These are phyloP conservation scores for Drosophila sturtevanti DNA, from an alignment of 1,140 invertebrate species.

Conservation along the genomic window DNA sequence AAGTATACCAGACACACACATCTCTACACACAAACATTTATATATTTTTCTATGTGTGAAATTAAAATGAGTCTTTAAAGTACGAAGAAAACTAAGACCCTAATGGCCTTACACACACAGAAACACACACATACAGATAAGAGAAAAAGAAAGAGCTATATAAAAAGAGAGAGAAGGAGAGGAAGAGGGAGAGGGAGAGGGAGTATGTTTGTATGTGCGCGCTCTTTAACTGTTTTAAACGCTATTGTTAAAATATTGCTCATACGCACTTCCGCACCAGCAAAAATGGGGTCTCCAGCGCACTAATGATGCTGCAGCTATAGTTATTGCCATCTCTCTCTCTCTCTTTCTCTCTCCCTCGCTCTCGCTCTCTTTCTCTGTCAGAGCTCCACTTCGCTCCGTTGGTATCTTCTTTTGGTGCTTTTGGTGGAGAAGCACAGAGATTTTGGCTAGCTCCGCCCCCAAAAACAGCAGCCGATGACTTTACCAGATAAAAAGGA, in stretches of 20 bases:
- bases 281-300: conserved; percentile 69
- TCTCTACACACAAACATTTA: background rate
- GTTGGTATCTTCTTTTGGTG: background rate
- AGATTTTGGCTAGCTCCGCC: conserved; percentile 48
- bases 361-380: no score
- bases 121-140: conserved; percentile 43
- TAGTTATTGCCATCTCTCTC: conserved; percentile 8
- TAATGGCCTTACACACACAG: conserved; percentile 63
- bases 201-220: conserved; percentile 33
- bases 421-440: background rate
- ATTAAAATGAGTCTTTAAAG: conserved; percentile 76
- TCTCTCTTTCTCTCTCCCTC: background rate
- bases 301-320: conserved; percentile 71
- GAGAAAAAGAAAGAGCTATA: background rate
- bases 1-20: background rate
- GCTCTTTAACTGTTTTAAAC: conserved; percentile 81
- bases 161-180: background rate
- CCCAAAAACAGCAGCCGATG: conserved; percentile 49
- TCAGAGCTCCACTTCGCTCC: background rate
- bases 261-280: conserved; percentile 76
- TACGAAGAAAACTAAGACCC: conserved; percentile 60
- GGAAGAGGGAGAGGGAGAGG: background rate
- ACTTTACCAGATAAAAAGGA: conserved; percentile 53
- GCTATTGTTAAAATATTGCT: conserved; percentile 82
- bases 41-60: conserved; percentile 48